Percentiles rank a stretch among this genome's conserved stretches.
Evolutionary conservation across 2,797 vertebrate genomes (phyloP).

Genomic region (Leptoclinus maculatus): DNA sequence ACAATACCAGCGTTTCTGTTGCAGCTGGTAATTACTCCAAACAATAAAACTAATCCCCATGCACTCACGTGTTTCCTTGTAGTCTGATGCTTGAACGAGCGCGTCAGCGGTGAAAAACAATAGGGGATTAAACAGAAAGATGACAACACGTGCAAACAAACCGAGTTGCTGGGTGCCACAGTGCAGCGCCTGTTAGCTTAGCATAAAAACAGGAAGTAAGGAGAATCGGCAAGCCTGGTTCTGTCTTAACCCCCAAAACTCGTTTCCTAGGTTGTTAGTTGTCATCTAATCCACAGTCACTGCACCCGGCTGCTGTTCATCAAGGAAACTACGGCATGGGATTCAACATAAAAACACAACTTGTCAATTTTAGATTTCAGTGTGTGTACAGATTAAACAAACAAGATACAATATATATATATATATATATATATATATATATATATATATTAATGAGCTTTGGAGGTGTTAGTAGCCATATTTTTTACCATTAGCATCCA

Average conservation of each 20-base stretch:
- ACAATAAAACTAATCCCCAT: neutral
- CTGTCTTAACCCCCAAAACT: neutral
- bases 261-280: neutral
- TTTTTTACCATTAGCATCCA: neutral
- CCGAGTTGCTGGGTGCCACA: neutral
- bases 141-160: neutral
- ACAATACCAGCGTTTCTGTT: neutral
- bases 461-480: neutral
- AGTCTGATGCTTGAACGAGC: neutral
- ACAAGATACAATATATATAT: no score
- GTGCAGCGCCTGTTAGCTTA: neutral
- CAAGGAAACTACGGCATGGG: no score
- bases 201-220: neutral
- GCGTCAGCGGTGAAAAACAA: neutral
- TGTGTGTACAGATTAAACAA: no score
- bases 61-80: neutral
- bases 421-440: no score
- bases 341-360: no score
- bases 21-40: neutral
- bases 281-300: neutral
- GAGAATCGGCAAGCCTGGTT: neutral
- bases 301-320: neutral
- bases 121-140: neutral
- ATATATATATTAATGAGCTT: neutral
- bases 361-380: no score